These are phyloP conservation scores for Morone saxatilis DNA, from an alignment of 2,113 vertebrate genomes.

Conservation along the genomic window DNA sequence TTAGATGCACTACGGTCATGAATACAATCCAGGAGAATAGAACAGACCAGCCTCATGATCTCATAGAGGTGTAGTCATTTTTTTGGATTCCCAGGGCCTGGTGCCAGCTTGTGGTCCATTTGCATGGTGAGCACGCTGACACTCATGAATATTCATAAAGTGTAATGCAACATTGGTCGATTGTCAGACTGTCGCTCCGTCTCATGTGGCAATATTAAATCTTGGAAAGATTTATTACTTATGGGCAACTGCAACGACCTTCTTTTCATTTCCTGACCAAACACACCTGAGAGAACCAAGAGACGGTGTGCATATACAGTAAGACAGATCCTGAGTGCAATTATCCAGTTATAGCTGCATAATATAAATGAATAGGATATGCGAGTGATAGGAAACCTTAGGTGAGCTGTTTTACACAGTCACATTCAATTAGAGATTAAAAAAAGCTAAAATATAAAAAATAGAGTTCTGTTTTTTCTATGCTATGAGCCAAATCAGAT, in stretches of 20 bases:
- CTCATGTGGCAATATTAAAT: constrained; percentile 83
- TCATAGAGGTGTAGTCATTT: constrained; percentile 13
- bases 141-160: constrained; percentile 81
- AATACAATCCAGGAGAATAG: constrained; percentile 25
- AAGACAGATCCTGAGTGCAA: constrained; percentile 24
- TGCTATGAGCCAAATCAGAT: constrained; percentile 3
- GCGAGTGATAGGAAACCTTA: constrained; percentile 9
- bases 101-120: constrained; percentile 58
- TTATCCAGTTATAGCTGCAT: constrained; percentile 51
- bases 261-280: constrained; percentile 79
- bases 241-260: constrained; percentile 60
- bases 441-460: neutral
- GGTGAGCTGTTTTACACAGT: constrained; percentile 15
- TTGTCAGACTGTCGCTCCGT: constrained; percentile 79
- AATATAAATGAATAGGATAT: constrained; percentile 29
- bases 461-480: neutral
- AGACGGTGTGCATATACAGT: constrained; percentile 22
- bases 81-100: constrained; percentile 15
- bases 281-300: constrained; percentile 67
- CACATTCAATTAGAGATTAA: constrained; percentile 19
- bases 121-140: constrained; percentile 57
- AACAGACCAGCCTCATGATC: constrained; percentile 10
- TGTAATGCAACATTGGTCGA: constrained; percentile 78
- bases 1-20: constrained; percentile 47
- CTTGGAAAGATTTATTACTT: constrained; percentile 82